Percentiles rank a stretch among this genome's conserved stretches.
These are phyloP conservation scores for Ascidia mentula DNA, from an alignment of 23 tunicate species.

Conservation along the genomic window DNA sequence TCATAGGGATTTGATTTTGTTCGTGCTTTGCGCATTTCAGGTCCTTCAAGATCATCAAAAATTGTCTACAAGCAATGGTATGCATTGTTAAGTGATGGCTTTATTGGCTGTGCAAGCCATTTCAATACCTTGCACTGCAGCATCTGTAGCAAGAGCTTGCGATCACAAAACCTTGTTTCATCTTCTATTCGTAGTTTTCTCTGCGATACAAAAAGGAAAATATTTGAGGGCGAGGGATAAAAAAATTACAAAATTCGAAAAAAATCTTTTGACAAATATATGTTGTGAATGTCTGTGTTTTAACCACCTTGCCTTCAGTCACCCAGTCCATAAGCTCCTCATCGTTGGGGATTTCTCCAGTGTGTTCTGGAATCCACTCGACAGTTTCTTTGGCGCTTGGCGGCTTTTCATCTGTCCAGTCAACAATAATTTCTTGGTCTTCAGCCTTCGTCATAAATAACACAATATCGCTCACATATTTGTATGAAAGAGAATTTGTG, in stretches of 20 bases:
- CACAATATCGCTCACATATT: too few relatives aligned
- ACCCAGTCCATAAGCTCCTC: conserved; percentile 78
- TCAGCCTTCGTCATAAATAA: conserved; percentile 48
- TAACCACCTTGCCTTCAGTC: conserved; percentile 56
- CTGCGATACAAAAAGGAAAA: conserved; percentile 32
- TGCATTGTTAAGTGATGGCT: too few relatives aligned
- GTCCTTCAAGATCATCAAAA: conserved; percentile 88
- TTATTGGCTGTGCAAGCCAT: too few relatives aligned
- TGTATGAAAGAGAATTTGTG: too few relatives aligned
- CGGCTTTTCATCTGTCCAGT: conserved; percentile 62
- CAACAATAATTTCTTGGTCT: conserved; percentile 62
- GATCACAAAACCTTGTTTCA: conserved; percentile 70
- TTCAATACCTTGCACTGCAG: conserved; percentile 83
- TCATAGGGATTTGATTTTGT: conserved; percentile 82
- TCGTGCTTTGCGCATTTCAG: conserved; percentile 80
- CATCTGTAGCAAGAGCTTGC: conserved; percentile 43
- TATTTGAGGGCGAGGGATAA: background rate
- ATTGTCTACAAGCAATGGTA: conserved; percentile 36
- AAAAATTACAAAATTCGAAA: background rate
- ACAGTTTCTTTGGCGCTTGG: conserved; percentile 56
- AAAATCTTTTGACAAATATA: background rate
- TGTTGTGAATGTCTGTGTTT: background rate
- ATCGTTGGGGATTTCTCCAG: conserved; percentile 37
- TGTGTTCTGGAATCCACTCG: conserved; percentile 70
- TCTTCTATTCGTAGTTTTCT: conserved; percentile 70